These are phyloP conservation scores for Drosophila aldrichi DNA, from an alignment of 2,888 invertebrate genomes.

Conservation along the genomic window DNA sequence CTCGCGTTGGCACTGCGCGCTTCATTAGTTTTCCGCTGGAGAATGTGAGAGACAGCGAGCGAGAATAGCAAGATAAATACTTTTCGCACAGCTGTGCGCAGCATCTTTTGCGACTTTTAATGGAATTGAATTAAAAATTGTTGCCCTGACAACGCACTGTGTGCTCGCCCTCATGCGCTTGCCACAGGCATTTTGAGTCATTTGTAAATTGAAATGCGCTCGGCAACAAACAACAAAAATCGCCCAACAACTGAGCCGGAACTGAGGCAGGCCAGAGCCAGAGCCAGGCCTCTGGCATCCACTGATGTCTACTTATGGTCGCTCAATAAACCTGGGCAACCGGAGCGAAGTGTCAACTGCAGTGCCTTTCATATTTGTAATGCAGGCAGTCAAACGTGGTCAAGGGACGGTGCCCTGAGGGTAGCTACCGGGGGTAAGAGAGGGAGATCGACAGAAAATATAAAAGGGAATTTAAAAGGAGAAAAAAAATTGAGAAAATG, in stretches of 20 bases:
- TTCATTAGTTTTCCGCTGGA: conserved; percentile 72
- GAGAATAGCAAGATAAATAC: conserved; percentile 20
- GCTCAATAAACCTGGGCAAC: conserved; percentile 41
- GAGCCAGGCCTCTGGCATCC: conserved; percentile 12
- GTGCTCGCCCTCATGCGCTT: conserved; percentile 17
- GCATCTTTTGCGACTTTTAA: conserved; percentile 67
- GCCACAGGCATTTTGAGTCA: conserved; percentile 74
- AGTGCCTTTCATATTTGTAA: conserved; percentile 64
- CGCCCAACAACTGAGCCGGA: conserved; percentile 6
- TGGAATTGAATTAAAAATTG: conserved; percentile 79
- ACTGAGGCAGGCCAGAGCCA: conserved; percentile 6
- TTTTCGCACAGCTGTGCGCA: conserved; percentile 67
- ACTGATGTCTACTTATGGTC: conserved; percentile 56
- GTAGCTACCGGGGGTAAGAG: conserved; percentile 11
- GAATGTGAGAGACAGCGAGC: conserved; percentile 6
- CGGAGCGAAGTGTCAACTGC: conserved; percentile 72
- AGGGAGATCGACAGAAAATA: background rate
- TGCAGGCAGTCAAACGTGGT: conserved; percentile 28
- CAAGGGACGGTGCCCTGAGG: conserved; percentile 29
- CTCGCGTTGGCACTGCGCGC: conserved; percentile 72
- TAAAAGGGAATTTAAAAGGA: background rate
- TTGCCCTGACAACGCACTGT: conserved; percentile 55
- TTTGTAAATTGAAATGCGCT: conserved; percentile 72
- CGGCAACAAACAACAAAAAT: conserved; percentile 13
- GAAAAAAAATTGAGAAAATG: background rate